phyloP scores from a whole-genome alignment of 1,140 invertebrate genomes.

The Leucophenga varia region DNA sequence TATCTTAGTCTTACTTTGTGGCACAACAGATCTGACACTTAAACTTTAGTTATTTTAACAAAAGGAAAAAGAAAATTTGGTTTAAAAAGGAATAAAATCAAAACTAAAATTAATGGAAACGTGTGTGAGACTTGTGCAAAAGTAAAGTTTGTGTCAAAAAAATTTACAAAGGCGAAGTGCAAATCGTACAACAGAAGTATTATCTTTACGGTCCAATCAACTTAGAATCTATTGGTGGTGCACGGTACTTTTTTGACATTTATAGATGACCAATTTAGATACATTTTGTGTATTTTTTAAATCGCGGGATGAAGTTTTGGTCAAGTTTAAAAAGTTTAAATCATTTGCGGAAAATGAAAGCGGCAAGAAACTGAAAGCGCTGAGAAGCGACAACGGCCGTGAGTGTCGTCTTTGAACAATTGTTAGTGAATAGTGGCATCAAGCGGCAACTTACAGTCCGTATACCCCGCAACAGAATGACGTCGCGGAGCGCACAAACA shows the following conservation, averaged over 20 bases:
- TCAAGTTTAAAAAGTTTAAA: constrained; percentile 36
- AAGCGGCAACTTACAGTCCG: constrained; percentile 31
- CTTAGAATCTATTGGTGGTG: constrained; percentile 23
- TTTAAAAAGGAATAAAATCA: too few species aligned
- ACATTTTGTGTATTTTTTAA: constrained; percentile 41
- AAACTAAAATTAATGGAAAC: too few species aligned
- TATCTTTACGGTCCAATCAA: constrained; percentile 56
- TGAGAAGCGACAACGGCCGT: constrained; percentile 39
- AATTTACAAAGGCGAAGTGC: neutral
- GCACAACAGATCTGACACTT: too few species aligned
- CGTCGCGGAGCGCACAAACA: constrained; percentile 33
- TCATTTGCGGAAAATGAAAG: constrained; percentile 35
- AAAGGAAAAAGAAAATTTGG: too few species aligned
- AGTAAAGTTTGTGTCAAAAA: constrained; percentile 6
- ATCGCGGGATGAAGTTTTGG: constrained; percentile 34
- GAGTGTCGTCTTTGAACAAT: constrained; percentile 31
- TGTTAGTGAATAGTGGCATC: constrained; percentile 6
- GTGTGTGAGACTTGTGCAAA: constrained; percentile 3
- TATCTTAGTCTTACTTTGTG: too few species aligned
- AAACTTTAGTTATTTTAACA: too few species aligned
- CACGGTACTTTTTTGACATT: constrained; percentile 40
- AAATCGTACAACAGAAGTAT: constrained; percentile 5
- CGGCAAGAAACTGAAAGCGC: constrained; percentile 26
- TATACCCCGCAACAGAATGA: constrained; percentile 52
- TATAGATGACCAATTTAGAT: constrained; percentile 41